Conservation (phyloP, 1,140 invertebrate species). For the Pygmarrhopalites habei region DNA sequence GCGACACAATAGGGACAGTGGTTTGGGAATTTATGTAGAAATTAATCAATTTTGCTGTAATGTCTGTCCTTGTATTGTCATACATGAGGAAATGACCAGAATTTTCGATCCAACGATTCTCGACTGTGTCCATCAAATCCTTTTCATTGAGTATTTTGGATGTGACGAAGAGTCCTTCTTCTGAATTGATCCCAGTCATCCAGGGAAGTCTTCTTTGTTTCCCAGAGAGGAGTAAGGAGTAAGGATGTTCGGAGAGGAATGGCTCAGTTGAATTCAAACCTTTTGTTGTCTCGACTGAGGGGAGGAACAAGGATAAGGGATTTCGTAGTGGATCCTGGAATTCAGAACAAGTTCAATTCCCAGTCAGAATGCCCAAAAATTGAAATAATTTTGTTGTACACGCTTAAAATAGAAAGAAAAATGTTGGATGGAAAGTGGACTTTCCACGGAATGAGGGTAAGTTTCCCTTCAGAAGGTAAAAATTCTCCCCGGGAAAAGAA, state of each 20-base stretch:
- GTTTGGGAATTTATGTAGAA: slow-evolving; percentile 12
- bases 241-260: slow-evolving; percentile 53
- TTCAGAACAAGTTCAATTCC: not conserved
- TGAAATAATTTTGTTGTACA: not conserved
- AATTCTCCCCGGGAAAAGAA: too few species aligned
- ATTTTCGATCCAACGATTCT: slow-evolving; percentile 12
- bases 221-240: slow-evolving; percentile 26
- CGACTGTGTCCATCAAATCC: slow-evolving; percentile 7
- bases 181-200: slow-evolving; percentile 22
- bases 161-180: slow-evolving; percentile 22
- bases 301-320: slow-evolving; percentile 55
- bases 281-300: slow-evolving; percentile 49
- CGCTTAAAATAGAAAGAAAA: too few species aligned
- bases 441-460: too few species aligned
- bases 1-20: not conserved
- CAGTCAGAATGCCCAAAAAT: not conserved
- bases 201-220: slow-evolving; percentile 20
- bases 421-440: too few species aligned
- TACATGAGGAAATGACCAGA: slow-evolving; percentile 7
- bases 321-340: slow-evolving; percentile 30
- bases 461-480: too few species aligned
- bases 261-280: slow-evolving; percentile 39
- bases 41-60: slow-evolving; percentile 14
- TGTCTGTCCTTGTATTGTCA: slow-evolving; percentile 9
- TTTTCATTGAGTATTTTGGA: slow-evolving; percentile 22